Conservation (phyloP, 2,113 vertebrate species). For the Danionella cerebrum region DNA sequence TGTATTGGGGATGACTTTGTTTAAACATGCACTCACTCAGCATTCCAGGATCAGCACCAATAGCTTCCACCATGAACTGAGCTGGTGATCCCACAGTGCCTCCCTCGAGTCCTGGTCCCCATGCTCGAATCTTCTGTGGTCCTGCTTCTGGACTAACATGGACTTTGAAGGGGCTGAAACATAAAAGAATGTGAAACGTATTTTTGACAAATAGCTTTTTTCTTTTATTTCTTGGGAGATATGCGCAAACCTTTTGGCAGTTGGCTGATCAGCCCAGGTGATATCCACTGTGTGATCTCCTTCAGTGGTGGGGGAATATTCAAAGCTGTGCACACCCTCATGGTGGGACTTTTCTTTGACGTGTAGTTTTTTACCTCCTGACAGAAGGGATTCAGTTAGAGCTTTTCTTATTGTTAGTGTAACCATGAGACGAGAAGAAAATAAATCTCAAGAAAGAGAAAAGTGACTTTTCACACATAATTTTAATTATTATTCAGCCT, state of each 20-base stretch:
- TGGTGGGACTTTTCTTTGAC: not conserved
- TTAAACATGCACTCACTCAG: not conserved
- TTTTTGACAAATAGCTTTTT: not conserved
- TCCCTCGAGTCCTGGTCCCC: constrained; percentile 57
- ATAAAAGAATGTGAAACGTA: not conserved
- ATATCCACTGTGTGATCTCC: not conserved
- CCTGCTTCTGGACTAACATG: constrained; percentile 52
- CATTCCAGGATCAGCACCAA: not conserved
- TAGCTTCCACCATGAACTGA: not conserved
- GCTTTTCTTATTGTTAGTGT: not conserved
- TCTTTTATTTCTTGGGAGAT: not conserved
- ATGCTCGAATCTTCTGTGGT: constrained; percentile 75
- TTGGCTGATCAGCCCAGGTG: not conserved
- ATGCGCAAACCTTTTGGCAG: not conserved
- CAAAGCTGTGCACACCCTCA: not conserved
- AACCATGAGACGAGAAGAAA: too few species aligned
- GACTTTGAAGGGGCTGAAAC: constrained; percentile 73
- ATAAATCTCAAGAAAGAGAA: too few species aligned
- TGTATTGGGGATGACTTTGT: too few species aligned
- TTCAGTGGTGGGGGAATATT: not conserved
- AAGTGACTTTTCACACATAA: too few species aligned
- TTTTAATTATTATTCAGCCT: not conserved
- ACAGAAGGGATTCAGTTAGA: not conserved
- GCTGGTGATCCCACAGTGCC: constrained; percentile 56
- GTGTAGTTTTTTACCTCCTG: not conserved